Evolutionary conservation across 2,797 vertebrate species (phyloP).

Genomic region (Podarcis siculus): DNA sequence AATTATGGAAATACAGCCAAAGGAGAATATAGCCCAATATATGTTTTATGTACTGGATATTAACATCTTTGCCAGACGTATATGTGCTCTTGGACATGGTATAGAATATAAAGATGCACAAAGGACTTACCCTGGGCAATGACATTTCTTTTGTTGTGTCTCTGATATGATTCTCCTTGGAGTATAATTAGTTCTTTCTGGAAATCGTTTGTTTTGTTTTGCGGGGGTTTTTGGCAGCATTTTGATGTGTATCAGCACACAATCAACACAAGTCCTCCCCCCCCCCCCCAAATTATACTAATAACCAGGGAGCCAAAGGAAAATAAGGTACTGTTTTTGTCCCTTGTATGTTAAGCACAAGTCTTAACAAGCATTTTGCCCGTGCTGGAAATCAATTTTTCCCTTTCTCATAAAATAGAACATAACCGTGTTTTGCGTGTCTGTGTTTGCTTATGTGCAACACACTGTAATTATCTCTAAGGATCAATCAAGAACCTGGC

Average conservation of each 20-base stretch:
- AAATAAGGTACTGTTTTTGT: neutral
- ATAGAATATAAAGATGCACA: neutral
- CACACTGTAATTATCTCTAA: slow-evolving; percentile 38
- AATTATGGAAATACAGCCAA: slow-evolving; percentile 14
- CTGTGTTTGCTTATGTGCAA: slow-evolving; percentile 10
- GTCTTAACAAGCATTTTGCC: slow-evolving; percentile 27
- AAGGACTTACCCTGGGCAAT: neutral
- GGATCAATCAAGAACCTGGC: slow-evolving; percentile 35
- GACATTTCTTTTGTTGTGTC: slow-evolving; percentile 48
- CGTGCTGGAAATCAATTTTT: slow-evolving; percentile 13
- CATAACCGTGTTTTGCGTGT: neutral
- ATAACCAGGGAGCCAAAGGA: slow-evolving; percentile 29
- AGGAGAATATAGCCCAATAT: slow-evolving; percentile 31
- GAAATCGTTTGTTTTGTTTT: slow-evolving; percentile 8
- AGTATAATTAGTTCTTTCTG: slow-evolving; percentile 30
- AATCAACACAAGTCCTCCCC: slow-evolving; percentile 1
- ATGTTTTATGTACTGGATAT: neutral
- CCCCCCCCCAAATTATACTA: neutral
- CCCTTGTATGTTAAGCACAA: slow-evolving; percentile 16
- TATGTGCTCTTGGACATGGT: neutral
- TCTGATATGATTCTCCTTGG: slow-evolving; percentile 27
- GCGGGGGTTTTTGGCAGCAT: neutral
- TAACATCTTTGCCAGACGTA: neutral
- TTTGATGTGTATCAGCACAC: slow-evolving; percentile 2
- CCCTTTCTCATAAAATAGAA: neutral